Base-by-base conservation (phyloP, 1,140 invertebrate species). In the Philaenus spumarius region DNA sequence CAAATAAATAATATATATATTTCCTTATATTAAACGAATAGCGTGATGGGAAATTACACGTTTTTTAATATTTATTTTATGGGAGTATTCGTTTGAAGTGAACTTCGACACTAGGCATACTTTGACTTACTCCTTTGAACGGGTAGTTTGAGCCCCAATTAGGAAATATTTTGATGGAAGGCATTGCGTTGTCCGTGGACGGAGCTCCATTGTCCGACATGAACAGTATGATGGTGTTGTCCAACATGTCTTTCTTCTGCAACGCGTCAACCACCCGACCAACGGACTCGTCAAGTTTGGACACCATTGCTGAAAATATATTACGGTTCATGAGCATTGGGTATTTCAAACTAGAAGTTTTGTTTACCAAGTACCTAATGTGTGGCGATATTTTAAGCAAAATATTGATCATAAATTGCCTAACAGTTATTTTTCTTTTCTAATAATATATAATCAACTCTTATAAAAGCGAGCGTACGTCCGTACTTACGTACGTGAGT, bases 101-200 rank as follows among this genome's bases (percentile, higher is more conserved):
- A 45, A 26, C 22, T 46, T 43, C 11, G 7, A 7, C n/a, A 46
- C 19, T 17, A 30, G 22, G 17, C 12, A 53, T 35, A 35, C 14
- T 35, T 40, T 4, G 14, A 43, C 73, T 73, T 70, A 83, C 81
- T 47, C 82, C 82, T 69, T 82, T 76, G 1, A 86, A 67, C 17
- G 85, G 85, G 68, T 76, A 86, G 72, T 87, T 87, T 12, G 81
- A 85, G 11, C 82, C 84, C 64, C 73, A 78, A 68, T 86, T 87
- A 17, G 72, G 68, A 35, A 69, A 73, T 55, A 70, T 69, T 14
- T 73, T 72, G n/a, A 72, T 50, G 66, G 74, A 26, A 11, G 73
- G 61, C 0, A 76, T 11, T 11, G 37, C 55, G 23, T 37, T 80
- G 62, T 84, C 82, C 9, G 72, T 57, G 66, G 80, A 62, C 9